Percentiles rank a stretch among this genome's conserved stretches.
Conservation (phyloP, 2,797 vertebrate genomes). For the Rhinoraja longicauda region DNA sequence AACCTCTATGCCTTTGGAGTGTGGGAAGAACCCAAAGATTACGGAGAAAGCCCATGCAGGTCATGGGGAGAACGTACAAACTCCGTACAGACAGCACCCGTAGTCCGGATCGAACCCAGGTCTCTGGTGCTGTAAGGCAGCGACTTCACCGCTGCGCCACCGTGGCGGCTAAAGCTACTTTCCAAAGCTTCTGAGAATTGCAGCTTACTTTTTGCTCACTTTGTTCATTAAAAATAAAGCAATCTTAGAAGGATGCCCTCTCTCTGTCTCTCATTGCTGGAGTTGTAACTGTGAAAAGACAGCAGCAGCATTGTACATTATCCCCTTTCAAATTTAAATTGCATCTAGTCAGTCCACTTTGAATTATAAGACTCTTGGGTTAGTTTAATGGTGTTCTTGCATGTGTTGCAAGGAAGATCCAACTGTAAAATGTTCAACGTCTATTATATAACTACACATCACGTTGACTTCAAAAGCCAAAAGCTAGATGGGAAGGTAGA, state of each 20-base stretch:
- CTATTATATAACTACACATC: background rate
- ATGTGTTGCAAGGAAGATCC: background rate
- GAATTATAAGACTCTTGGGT: background rate
- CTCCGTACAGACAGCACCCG: no score
- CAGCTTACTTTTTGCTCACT: background rate
- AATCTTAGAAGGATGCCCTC: background rate
- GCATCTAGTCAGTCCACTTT: background rate
- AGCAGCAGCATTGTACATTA: background rate
- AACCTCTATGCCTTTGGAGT: no score
- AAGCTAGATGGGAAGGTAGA: no score
- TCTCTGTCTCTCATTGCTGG: background rate
- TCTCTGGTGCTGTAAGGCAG: no score
- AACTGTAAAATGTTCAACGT: background rate
- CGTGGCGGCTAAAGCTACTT: no score
- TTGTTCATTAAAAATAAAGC: background rate
- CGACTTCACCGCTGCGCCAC: no score
- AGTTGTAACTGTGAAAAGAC: background rate
- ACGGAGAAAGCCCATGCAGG: no score
- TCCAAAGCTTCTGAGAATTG: background rate
- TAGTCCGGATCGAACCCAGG: no score
- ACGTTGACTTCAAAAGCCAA: background rate
- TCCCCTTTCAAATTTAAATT: background rate
- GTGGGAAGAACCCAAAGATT: no score
- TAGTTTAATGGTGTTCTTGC: background rate
- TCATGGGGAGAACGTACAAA: no score